phyloP scores from a whole-genome alignment of 2,797 vertebrate genomes.

The Botia almorhae region DNA sequence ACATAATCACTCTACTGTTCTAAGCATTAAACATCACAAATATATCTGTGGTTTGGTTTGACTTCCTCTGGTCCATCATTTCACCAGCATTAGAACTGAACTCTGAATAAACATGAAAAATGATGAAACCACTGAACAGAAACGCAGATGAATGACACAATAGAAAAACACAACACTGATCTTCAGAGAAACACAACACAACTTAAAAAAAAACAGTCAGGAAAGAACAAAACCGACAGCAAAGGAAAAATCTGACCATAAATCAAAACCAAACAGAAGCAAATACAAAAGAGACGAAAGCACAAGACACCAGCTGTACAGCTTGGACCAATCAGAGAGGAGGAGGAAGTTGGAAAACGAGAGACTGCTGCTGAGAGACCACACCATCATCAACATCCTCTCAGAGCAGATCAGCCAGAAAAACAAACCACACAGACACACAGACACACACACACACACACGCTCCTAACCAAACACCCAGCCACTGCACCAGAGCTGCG shows the following conservation, averaged over 20 bases:
- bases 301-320: slow-evolving; percentile 75
- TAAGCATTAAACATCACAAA: not conserved
- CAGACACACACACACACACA: slow-evolving; percentile 50
- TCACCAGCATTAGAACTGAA: slow-evolving; percentile 39
- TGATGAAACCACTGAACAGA: slow-evolving; percentile 57
- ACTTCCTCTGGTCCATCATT: slow-evolving; percentile 60
- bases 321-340: slow-evolving; percentile 61
- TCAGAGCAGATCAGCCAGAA: slow-evolving; percentile 75
- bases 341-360: slow-evolving; percentile 31
- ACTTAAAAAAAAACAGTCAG: slow-evolving; percentile 50
- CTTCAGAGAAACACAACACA: slow-evolving; percentile 61
- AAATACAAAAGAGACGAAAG: slow-evolving; percentile 68
- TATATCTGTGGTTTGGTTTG: slow-evolving; percentile 52
- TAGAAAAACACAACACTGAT: slow-evolving; percentile 63
- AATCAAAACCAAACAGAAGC: slow-evolving; percentile 46
- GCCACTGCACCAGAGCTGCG: slow-evolving; percentile 57
- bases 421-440: slow-evolving; percentile 74
- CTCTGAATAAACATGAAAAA: slow-evolving; percentile 28
- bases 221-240: slow-evolving; percentile 54
- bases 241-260: slow-evolving; percentile 37
- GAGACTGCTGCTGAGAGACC: slow-evolving; percentile 62
- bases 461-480: slow-evolving; percentile 65
- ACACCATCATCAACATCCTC: slow-evolving; percentile 47
- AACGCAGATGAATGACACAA: slow-evolving; percentile 62
- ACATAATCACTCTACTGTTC: not conserved